Percentiles rank a stretch among this genome's conserved stretches.
Evolutionary conservation across 2,113 vertebrate species (phyloP).

Genomic region (Elephas maximus): DNA sequence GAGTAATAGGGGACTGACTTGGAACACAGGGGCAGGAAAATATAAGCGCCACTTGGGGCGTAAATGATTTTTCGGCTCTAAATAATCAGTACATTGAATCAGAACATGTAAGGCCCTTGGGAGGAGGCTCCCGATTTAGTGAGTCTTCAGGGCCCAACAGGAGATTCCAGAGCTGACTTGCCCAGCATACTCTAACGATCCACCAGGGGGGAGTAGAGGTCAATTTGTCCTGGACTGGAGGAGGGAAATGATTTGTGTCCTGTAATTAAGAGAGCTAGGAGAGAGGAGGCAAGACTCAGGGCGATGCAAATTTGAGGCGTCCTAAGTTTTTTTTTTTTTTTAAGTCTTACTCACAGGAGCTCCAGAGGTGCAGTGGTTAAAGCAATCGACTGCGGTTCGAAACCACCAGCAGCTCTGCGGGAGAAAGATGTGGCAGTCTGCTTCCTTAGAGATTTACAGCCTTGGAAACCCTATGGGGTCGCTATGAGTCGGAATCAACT

Average conservation of each 20-base stretch:
- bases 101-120: not conserved
- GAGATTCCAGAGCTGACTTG: conserved; percentile 48
- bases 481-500: not conserved
- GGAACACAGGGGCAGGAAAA: not conserved
- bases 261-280: conserved; percentile 65
- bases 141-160: conserved; percentile 40
- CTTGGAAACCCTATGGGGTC: not conserved
- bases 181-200: conserved; percentile 69
- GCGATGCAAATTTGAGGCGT: not conserved
- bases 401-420: no score
- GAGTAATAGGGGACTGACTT: conserved; percentile 40
- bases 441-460: no score
- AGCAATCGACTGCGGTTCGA: no score
- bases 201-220: conserved; percentile 76
- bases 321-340: not conserved
- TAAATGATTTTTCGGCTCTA: conserved; percentile 64
- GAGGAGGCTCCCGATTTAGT: conserved; percentile 53
- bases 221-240: conserved; percentile 68
- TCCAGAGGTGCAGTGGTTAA: no score
- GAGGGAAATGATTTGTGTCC: conserved; percentile 69
- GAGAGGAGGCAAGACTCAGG: not conserved
- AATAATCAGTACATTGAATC: conserved; percentile 60
- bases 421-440: no score
- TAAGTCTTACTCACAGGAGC: not conserved
- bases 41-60: not conserved